These are phyloP conservation scores for Rhagologus leucostigma DNA, from an alignment of 2,113 vertebrate genomes.

Conservation along the genomic window DNA sequence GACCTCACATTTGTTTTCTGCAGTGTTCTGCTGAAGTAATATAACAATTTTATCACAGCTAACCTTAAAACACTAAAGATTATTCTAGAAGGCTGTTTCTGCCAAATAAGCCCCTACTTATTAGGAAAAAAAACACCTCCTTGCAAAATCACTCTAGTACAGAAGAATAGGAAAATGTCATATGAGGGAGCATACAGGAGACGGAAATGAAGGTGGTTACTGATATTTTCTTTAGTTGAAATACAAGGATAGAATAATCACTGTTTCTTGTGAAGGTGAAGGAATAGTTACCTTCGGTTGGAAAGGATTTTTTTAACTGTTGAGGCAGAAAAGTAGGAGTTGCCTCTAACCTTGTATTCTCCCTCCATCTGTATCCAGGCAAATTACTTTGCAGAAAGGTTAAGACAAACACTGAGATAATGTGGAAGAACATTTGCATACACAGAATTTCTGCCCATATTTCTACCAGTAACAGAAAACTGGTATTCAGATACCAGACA, in stretches of 20 bases:
- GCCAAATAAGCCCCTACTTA: neutral
- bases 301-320: neutral
- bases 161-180: neutral
- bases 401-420: neutral
- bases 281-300: neutral
- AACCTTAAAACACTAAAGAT: neutral
- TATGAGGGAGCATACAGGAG: neutral
- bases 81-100: neutral
- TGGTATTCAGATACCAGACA: neutral
- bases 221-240: neutral
- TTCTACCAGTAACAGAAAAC: neutral
- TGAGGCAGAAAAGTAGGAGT: neutral
- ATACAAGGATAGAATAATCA: neutral
- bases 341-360: neutral
- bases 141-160: neutral
- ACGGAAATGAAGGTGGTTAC: neutral
- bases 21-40: neutral
- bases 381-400: neutral
- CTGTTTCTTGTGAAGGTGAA: neutral
- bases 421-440: neutral
- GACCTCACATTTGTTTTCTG: neutral
- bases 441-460: neutral
- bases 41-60: neutral
- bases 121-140: neutral
- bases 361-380: neutral